A percentile compares a stretch with the other conserved stretches of the same genome.
phyloP scores from a whole-genome alignment of 2,888 invertebrate species.

The Lithophane socia region DNA sequence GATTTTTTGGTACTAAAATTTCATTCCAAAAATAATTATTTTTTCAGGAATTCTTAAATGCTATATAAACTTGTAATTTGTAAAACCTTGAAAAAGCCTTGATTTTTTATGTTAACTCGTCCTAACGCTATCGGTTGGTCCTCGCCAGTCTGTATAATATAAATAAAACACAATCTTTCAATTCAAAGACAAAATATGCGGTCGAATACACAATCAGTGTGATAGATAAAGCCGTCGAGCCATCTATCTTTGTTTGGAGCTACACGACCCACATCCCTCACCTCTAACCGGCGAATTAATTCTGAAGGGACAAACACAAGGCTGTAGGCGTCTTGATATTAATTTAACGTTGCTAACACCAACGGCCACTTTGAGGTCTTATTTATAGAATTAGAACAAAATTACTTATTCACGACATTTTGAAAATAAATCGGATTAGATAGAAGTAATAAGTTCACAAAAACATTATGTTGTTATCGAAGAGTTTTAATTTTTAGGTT shows the following conservation, averaged over 20 bases:
- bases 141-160: not conserved
- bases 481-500: not conserved
- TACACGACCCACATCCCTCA: constrained; percentile 35
- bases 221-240: constrained; percentile 28
- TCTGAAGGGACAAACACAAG: constrained; percentile 23
- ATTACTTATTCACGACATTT: constrained; percentile 23
- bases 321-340: constrained; percentile 42
- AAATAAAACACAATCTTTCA: not conserved
- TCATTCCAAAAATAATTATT: no score
- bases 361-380: constrained; percentile 11
- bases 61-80: not conserved
- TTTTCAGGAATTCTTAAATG: not conserved
- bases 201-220: constrained; percentile 24
- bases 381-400: constrained; percentile 36
- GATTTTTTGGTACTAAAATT: not conserved
- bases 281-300: constrained; percentile 51
- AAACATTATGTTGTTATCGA: not conserved
- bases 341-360: constrained; percentile 10
- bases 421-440: constrained; percentile 10
- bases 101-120: not conserved
- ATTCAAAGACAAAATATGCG: constrained; percentile 21
- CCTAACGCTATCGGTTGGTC: not conserved
- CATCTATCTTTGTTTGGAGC: constrained; percentile 48
- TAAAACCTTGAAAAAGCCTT: not conserved
- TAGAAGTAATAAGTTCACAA: not conserved